These are phyloP conservation scores for Crioceris asparagi DNA, from an alignment of 2,888 invertebrate species.

Conservation along the genomic window DNA sequence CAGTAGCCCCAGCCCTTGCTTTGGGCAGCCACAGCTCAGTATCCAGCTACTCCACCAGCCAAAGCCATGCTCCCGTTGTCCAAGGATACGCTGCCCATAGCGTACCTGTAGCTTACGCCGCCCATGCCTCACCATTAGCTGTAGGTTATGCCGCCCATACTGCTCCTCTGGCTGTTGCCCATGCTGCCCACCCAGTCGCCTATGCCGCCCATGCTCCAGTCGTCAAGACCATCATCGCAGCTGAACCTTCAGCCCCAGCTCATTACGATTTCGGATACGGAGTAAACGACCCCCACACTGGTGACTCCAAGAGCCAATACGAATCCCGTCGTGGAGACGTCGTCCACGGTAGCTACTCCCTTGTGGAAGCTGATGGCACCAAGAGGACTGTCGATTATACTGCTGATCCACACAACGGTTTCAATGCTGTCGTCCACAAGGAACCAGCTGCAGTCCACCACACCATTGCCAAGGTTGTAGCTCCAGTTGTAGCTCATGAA, in stretches of 20 bases:
- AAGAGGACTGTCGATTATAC: conserved; percentile 43
- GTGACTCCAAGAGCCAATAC: conserved; percentile 47
- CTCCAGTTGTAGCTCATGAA: conserved; percentile 33
- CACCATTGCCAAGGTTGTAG: conserved; percentile 2
- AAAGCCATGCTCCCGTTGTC: conserved; percentile 10
- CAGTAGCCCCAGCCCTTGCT: conserved; percentile 23
- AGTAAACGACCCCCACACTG: conserved; percentile 32
- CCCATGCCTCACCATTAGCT: conserved; percentile 1
- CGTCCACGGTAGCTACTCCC: conserved; percentile 40
- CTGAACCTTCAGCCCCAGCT: conserved; percentile 23
- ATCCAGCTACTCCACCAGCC: conserved; percentile 12
- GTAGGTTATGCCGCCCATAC: background rate
- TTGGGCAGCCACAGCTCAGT: conserved; percentile 8
- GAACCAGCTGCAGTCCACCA: conserved; percentile 16
- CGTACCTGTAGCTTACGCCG: conserved; percentile 28
- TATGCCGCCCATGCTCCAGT: conserved; percentile 19
- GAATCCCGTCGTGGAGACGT: conserved; percentile 48
- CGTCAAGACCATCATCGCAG: too few species aligned
- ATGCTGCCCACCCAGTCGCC: conserved; percentile 5
- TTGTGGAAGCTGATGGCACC: conserved; percentile 43
- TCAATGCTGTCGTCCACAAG: conserved; percentile 43
- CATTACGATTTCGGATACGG: conserved; percentile 25
- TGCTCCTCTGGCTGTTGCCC: conserved; percentile 1
- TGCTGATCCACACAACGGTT: conserved; percentile 42
- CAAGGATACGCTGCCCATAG: conserved; percentile 12